Conservation (phyloP, 1,140 invertebrate genomes). For the Temnothorax nylanderi region DNA sequence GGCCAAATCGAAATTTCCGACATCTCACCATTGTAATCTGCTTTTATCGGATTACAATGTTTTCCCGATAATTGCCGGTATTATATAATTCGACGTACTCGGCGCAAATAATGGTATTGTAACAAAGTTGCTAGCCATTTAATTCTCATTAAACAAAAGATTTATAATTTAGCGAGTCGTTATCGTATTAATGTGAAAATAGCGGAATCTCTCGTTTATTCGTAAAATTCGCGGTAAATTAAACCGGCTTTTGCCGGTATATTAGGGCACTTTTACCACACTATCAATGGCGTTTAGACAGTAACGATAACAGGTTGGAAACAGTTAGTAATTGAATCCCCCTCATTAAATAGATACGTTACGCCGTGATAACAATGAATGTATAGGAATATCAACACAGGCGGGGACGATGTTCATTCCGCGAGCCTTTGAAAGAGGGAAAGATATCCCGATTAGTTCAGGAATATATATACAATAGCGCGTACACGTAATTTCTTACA, state of each 20-base stretch:
- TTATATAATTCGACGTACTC: constrained; percentile 45
- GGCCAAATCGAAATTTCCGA: constrained; percentile 24
- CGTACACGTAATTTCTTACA: neutral
- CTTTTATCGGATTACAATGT: constrained; percentile 36
- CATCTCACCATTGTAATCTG: constrained; percentile 42
- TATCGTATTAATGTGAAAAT: constrained; percentile 54
- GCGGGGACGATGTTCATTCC: neutral
- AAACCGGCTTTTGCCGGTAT: constrained; percentile 30
- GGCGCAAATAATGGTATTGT: constrained; percentile 12
- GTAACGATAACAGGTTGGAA: constrained; percentile 36
- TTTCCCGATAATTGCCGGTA: constrained; percentile 54
- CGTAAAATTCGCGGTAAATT: constrained; percentile 37
- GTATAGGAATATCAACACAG: neutral
- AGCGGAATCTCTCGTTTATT: constrained; percentile 36
- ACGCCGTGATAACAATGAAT: neutral
- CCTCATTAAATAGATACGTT: constrained; percentile 39
- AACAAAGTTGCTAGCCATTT: constrained; percentile 39
- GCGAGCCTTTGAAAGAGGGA: neutral
- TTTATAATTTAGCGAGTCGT: constrained; percentile 43
- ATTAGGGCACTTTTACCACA: constrained; percentile 43
- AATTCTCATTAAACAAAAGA: constrained; percentile 55
- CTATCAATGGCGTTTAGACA: constrained; percentile 27
- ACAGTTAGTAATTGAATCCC: constrained; percentile 33
- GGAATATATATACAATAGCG: neutral
- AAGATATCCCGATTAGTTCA: neutral